These are phyloP conservation scores for human (Homo sapiens) DNA, from an alignment of 2,113 vertebrate genomes.

Conservation along the genomic window DNA sequence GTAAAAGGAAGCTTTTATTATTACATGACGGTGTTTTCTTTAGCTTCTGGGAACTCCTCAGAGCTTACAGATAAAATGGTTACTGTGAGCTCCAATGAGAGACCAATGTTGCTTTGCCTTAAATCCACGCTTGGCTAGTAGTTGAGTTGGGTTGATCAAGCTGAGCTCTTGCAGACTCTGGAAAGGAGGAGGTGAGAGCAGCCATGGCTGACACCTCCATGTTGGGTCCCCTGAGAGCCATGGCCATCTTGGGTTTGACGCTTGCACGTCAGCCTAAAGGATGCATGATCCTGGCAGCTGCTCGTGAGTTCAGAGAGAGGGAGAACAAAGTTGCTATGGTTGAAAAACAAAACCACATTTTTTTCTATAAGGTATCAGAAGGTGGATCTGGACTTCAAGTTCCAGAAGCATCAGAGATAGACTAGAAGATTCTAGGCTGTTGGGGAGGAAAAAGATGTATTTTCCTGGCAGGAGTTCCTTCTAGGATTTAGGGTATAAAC, in stretches of 20 bases:
- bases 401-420: conserved; percentile 20
- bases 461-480: conserved; percentile 26
- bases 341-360: not conserved
- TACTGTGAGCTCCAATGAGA: not conserved
- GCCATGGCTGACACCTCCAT: not conserved
- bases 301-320: not conserved
- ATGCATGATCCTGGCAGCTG: not conserved
- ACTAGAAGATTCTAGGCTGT: not conserved
- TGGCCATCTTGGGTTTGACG: not conserved
- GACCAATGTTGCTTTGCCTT: not conserved
- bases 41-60: not conserved
- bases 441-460: not conserved
- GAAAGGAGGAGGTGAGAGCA: not conserved
- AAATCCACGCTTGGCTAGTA: not conserved
- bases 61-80: not conserved
- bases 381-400: not conserved
- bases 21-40: not conserved
- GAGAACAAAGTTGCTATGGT: not conserved
- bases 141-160: not conserved
- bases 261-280: not conserved
- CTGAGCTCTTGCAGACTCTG: not conserved
- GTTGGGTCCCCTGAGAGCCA: not conserved
- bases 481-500: not conserved
- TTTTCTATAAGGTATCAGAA: not conserved
- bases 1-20: conserved; percentile 1